phyloP scores from a whole-genome alignment of 2,113 vertebrate genomes.

The Ivindomyrus marchei region DNA sequence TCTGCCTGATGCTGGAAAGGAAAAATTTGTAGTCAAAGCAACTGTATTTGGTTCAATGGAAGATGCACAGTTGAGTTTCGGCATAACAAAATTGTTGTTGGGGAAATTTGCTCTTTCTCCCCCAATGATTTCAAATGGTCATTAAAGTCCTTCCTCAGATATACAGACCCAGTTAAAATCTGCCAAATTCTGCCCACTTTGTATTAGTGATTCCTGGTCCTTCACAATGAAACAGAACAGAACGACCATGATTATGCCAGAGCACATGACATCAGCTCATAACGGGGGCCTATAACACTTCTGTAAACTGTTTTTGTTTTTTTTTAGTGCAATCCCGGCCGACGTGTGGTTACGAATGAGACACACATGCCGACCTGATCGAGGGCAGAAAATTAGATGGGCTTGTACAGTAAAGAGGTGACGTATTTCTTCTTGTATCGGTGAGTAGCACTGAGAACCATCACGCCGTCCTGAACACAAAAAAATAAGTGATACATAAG shows the following conservation, averaged over 20 bases:
- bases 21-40: background rate
- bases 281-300: slow-evolving; percentile 16
- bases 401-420: slow-evolving; percentile 80
- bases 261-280: background rate
- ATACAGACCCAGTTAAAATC: background rate
- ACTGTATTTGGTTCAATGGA: background rate
- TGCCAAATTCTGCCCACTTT: background rate
- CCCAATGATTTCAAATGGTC: background rate
- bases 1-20: background rate
- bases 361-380: slow-evolving; percentile 32
- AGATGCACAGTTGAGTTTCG: background rate
- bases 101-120: background rate
- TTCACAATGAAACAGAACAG: background rate
- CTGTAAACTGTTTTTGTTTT: slow-evolving; percentile 37
- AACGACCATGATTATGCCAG: background rate
- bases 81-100: background rate
- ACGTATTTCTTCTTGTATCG: slow-evolving; percentile 98
- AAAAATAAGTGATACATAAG: slow-evolving; percentile 50
- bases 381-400: slow-evolving; percentile 47
- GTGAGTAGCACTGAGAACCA: slow-evolving; percentile 95
- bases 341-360: slow-evolving; percentile 30
- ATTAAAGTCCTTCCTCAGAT: background rate
- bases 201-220: background rate
- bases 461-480: slow-evolving; percentile 78
- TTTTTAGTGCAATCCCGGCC: slow-evolving; percentile 41